phyloP scores from a whole-genome alignment of 1,140 invertebrate species.

The Drosophila nigromelanica region DNA sequence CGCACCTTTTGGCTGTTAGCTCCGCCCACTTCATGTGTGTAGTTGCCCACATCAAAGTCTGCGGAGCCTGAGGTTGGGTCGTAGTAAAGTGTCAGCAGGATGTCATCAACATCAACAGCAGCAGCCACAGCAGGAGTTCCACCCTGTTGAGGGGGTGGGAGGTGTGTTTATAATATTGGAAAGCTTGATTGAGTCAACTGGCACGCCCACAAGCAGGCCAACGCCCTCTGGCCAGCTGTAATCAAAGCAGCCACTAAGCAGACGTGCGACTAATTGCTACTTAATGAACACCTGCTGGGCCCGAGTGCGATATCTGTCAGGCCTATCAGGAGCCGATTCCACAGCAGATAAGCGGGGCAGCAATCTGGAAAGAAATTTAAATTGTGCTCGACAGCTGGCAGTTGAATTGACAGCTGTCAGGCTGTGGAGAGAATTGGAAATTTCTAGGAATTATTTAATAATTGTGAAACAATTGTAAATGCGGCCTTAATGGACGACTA shows the following conservation, averaged over 20 bases:
- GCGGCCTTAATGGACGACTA: constrained; percentile 1
- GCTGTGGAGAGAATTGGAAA: background rate
- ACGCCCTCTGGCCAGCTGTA: constrained; percentile 25
- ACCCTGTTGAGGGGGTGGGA: background rate
- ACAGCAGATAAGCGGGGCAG: background rate
- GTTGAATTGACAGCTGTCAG: background rate
- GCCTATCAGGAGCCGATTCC: background rate
- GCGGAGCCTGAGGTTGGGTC: constrained; percentile 43
- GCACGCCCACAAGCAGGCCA: constrained; percentile 26
- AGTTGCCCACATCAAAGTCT: constrained; percentile 62
- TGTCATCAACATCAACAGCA: constrained; percentile 42
- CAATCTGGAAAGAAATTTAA: background rate
- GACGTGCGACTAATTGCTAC: constrained; percentile 67
- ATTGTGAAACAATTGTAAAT: background rate
- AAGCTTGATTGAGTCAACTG: constrained; percentile 55
- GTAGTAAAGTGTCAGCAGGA: constrained; percentile 68
- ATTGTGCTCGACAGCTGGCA: background rate
- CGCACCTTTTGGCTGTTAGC: constrained; percentile 31
- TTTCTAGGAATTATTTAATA: background rate
- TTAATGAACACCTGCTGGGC: constrained; percentile 57
- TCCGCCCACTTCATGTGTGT: background rate
- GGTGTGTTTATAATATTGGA: constrained; percentile 66
- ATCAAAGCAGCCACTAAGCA: constrained; percentile 38
- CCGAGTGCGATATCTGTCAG: constrained; percentile 26
- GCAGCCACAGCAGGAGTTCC: constrained; percentile 25